Base-by-base conservation (phyloP, 2,113 vertebrate species). In the Brachyistius frenatus region DNA sequence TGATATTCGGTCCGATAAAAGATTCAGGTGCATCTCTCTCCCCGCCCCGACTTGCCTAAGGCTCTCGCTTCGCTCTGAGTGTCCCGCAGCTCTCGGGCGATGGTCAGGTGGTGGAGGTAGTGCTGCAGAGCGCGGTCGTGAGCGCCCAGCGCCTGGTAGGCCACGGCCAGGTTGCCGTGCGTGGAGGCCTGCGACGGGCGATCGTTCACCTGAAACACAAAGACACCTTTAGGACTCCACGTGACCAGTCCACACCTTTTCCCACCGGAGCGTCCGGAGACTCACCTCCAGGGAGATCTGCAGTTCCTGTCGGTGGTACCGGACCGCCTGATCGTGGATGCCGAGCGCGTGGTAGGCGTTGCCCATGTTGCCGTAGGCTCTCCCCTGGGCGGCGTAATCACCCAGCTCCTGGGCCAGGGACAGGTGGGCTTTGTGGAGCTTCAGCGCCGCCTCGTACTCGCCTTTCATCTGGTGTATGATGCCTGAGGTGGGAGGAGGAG, bases 391-490 rank as follows among this genome's bases (percentile, higher is more conserved):
- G 0, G 96, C 98, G 0, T 99, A 97, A 50, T 99, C 98, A 0
- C 94, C 96, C 39, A 99, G 94, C 88, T 99, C 97, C 94, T 99
- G 97, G 1, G 95, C 97, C 0, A 98, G 95, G 80, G 95, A 95
- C 76, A 99, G 93, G 84, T 99, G 97, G 0, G 93, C 91, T 89
- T 97, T 98, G 86, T 99, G 97, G 81, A 98, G 95, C 85, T 96
- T 96, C 92, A 99, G 95, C 0, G 98, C 98, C 0, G 92, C 65
- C 44, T 98, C 96, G 0, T 97, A 99, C 81, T 99, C 97, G 0
- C 97, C 97, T 66, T 96, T 98, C 97, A 99, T 98, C 94, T 99
- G 98, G 89, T 98, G 96, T 50, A 99, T 97, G 87, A 99, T 99
- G 14, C 98, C 98, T 99, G 92, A 11, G 76, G 23, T 23, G 23